Evolutionary conservation across 2,888 invertebrate species (phyloP).

Genomic region (Eubasilissa splendida): DNA sequence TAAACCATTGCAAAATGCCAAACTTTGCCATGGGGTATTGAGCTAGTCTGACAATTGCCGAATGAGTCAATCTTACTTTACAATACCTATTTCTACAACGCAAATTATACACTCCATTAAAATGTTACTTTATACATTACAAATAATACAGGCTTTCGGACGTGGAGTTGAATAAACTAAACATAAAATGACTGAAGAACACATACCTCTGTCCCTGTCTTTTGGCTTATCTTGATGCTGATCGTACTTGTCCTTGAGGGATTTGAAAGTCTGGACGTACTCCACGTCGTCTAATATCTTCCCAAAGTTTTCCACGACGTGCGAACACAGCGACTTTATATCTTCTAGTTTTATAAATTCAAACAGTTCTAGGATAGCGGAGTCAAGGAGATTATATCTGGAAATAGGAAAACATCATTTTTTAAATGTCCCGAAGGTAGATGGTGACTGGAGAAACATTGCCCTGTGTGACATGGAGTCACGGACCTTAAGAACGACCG

Average conservation of each 20-base stretch:
- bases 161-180: too few relatives aligned
- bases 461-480: too few relatives aligned
- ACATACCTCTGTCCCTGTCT: constrained; percentile 83
- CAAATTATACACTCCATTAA: background rate
- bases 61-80: too few relatives aligned
- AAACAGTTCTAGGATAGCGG: constrained; percentile 98
- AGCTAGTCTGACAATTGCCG: too few relatives aligned
- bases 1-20: too few relatives aligned
- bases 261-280: constrained; percentile 98
- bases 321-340: constrained; percentile 90
- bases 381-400: constrained; percentile 97
- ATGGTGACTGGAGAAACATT: too few relatives aligned
- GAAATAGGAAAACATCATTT: constrained; percentile 58
- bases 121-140: too few relatives aligned
- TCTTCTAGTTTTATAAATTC: constrained; percentile 98
- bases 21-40: too few relatives aligned
- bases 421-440: too few relatives aligned
- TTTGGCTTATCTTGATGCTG: constrained; percentile 93
- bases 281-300: constrained; percentile 94
- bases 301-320: constrained; percentile 97
- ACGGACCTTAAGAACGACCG: too few relatives aligned
- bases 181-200: background rate
- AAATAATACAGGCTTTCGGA: too few relatives aligned
- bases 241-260: constrained; percentile 90
- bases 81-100: too few relatives aligned